Evolutionary conservation across 23 tunicate genomes (phyloP), one percentile per base, ranked within the genome.

Genomic region (Ciona savignyi): DNA sequence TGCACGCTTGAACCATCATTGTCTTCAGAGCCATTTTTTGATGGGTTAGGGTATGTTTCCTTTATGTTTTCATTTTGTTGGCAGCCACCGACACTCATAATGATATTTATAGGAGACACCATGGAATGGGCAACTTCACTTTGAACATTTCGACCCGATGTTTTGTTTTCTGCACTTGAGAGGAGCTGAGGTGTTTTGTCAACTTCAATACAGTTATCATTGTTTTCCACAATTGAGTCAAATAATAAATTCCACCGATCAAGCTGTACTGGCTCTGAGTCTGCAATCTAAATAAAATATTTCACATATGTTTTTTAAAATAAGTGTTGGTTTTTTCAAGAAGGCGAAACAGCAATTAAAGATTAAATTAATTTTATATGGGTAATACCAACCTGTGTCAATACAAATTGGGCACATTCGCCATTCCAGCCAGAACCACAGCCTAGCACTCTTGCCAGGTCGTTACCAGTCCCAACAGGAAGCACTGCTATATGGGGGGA

Each of bases 381-480:
- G 15, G 11, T 24, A 65, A 24, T 15, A 65, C 29, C n/a, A n/a
- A 42, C 56, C 89, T 83, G 96, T 15, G 76, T 67, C 2, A 93
- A 67, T 0, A 86, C 31, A 30, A 23, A 27, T 27, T 80, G 67
- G 26, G 86, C 77, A 34, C 81, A 71, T 23, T 81, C 93, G 11
- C 98, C 98, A 22, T 66, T 73, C 85, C 87, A 93, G 15, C 94
- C 80, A 25, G 88, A 74, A 1, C 99, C 99, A 31, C 42, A 83
- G 2, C 99, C 99, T 21, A 94, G 83, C 22, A 87, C 85, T 2
- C 86, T 63, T 27, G 99, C 84, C 27, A 94, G 81, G 62, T 94
- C 99, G 66, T 94, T 94, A 1, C 99, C 99, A 2, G 99, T 94
- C 2, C 99, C 99, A 2, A 94, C 84, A 4, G 99, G 99, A 6